Conservation (phyloP, 2,113 vertebrate genomes). For the Nothobranchius furzeri region DNA sequence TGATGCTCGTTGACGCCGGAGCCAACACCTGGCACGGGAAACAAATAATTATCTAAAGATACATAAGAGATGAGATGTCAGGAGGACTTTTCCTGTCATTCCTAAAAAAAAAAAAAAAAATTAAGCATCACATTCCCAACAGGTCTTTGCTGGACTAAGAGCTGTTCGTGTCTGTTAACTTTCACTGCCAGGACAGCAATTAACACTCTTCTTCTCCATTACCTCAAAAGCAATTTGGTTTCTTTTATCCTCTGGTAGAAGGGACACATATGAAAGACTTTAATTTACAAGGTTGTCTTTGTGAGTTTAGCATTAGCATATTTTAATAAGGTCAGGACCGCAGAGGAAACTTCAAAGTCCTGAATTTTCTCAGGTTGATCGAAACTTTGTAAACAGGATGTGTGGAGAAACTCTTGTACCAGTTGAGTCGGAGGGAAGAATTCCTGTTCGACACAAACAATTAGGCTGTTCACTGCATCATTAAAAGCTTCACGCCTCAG, state of each 20-base stretch:
- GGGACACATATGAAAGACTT: slow-evolving; percentile 38
- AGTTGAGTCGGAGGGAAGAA: slow-evolving; percentile 14
- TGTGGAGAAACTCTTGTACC: slow-evolving; percentile 27
- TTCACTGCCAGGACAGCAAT: slow-evolving; percentile 36
- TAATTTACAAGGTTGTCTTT: slow-evolving; percentile 40
- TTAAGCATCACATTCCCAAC: neutral
- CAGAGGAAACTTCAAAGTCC: slow-evolving; percentile 16
- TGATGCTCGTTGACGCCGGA: slow-evolving; percentile 27
- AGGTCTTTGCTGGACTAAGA: neutral
- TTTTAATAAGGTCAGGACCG: slow-evolving; percentile 29
- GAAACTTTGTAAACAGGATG: slow-evolving; percentile 47
- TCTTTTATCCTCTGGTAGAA: slow-evolving; percentile 33
- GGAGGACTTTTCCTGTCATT: neutral
- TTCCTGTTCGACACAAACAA: slow-evolving; percentile 18
- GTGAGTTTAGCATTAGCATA: slow-evolving; percentile 44
- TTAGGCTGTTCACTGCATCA: slow-evolving; percentile 28
- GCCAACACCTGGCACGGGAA: slow-evolving; percentile 5
- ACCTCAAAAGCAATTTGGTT: slow-evolving; percentile 24
- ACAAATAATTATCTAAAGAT: slow-evolving; percentile 12
- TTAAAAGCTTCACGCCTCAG: slow-evolving; percentile 25
- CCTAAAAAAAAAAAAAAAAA: neutral
- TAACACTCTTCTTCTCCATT: slow-evolving; percentile 41
- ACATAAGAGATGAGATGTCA: slow-evolving; percentile 12
- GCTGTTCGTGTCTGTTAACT: neutral
- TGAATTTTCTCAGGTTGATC: slow-evolving; percentile 13